phyloP scores from a whole-genome alignment of 1,140 invertebrate genomes.

The Aleiodes sp. region DNA sequence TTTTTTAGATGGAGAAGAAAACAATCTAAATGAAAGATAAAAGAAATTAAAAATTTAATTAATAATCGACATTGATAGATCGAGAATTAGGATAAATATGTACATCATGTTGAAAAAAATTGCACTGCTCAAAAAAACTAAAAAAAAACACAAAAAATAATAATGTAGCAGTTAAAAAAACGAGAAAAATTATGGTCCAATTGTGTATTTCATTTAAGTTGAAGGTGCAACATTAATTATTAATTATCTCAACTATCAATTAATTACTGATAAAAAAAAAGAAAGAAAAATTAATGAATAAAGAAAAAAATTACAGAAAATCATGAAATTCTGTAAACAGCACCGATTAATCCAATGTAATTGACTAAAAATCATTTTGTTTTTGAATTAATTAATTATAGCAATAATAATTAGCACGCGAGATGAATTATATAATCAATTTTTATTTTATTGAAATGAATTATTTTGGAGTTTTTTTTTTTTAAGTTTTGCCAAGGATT shows the following conservation, averaged over 20 bases:
- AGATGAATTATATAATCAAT: too few relatives aligned
- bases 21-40: slow-evolving; percentile 28
- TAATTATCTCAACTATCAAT: slow-evolving; percentile 1
- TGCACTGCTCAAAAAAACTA: too few relatives aligned
- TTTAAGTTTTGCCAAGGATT: slow-evolving; percentile 46
- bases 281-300: background rate
- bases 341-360: background rate
- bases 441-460: slow-evolving; percentile 41
- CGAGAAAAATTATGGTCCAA: slow-evolving; percentile 31
- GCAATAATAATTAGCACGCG: too few relatives aligned
- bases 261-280: background rate
- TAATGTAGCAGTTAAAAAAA: slow-evolving; percentile 24
- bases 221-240: slow-evolving; percentile 14
- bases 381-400: too few relatives aligned
- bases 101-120: slow-evolving; percentile 51
- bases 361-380: background rate
- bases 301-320: background rate
- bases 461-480: slow-evolving; percentile 41
- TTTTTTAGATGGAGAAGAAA: too few relatives aligned
- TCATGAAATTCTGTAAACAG: background rate
- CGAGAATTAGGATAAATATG: slow-evolving; percentile 48
- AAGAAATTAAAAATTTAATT: slow-evolving; percentile 41
- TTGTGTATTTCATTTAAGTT: slow-evolving; percentile 20
- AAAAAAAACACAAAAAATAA: slow-evolving; percentile 44
- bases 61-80: slow-evolving; percentile 38